Base-by-base conservation (phyloP, 2,888 invertebrate genomes). In the Molanna angustata region DNA sequence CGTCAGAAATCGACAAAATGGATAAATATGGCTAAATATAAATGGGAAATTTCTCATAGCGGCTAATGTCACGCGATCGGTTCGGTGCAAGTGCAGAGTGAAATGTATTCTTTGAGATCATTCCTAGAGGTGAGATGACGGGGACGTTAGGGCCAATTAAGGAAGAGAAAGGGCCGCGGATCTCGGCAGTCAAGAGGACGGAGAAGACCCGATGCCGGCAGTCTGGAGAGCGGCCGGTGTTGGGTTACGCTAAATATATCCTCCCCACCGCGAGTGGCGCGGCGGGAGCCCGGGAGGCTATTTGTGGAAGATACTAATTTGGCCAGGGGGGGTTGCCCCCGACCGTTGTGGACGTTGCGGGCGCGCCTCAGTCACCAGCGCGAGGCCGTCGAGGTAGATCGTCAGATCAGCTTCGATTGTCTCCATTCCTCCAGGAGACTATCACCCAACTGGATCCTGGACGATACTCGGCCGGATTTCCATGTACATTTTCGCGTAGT, bases 221-320 rank as follows among this genome's bases (percentile, higher is more conserved):
- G 21, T 42, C 35, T 45, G 20, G 33, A 33, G 14, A 13, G 33
- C n/a, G 16, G 22, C 53, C 49, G 55, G 58, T 58, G 56, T 56
- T 44, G 52, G 53, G 59, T 56, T 54, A 49, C 55, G 35, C 56
- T 40, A 49, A 46, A 54, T 49, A 40, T 54, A 54, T 39, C 43
- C 49, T 42, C 49, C 49, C 35, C 49, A 20, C 49, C 42, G 21
- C 14, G 31, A 67, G 69, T 49, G 54, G 72, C 70, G 76, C 69
- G 70, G 69, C 70, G 71, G 73, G 73, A 72, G 64, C 73, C 74
- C 76, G 75, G 70, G 76, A 73, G 69, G 69, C 70, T 83, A 83
- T 86, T 86, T 86, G 79, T 82, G 82, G 85, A 84, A 85, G 85
- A 85, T 85, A 86, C 86, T 84, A 86, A 86, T 86, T 86, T 86